Evolutionary conservation across 2,113 vertebrate species (phyloP).

Genomic region (Silurus asotus): DNA sequence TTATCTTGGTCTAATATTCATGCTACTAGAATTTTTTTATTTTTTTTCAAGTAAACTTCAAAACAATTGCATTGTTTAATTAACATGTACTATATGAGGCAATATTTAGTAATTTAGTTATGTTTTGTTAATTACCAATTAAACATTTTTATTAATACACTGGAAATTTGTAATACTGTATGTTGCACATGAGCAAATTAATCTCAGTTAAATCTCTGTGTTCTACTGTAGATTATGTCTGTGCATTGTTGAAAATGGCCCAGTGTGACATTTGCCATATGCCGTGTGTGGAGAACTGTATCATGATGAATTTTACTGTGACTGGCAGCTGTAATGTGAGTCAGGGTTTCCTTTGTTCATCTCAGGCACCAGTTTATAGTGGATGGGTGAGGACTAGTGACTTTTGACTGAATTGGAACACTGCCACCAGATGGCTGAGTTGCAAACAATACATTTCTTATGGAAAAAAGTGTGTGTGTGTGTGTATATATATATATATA

Average conservation of each 20-base stretch:
- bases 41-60: neutral
- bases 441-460: neutral
- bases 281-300: constrained; percentile 16
- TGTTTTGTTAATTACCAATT: too few species aligned
- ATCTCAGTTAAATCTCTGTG: neutral
- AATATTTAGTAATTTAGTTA: too few species aligned
- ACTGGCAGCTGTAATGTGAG: constrained; percentile 33
- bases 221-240: constrained; percentile 19
- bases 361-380: constrained; percentile 6
- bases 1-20: constrained; percentile 5
- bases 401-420: constrained; percentile 67
- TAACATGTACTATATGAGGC: too few species aligned
- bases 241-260: constrained; percentile 5
- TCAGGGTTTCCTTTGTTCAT: constrained; percentile 47
- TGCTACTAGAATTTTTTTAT: neutral
- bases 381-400: constrained; percentile 9
- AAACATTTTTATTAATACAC: neutral
- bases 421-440: constrained; percentile 75
- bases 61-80: too few species aligned
- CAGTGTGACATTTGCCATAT: constrained; percentile 23
- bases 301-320: constrained; percentile 23
- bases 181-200: neutral
- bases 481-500: too few species aligned
- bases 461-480: too few species aligned
- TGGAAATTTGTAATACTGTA: neutral